phyloP scores from a whole-genome alignment of 2,888 invertebrate genomes.

The Leptinotarsa rubiginosa region DNA sequence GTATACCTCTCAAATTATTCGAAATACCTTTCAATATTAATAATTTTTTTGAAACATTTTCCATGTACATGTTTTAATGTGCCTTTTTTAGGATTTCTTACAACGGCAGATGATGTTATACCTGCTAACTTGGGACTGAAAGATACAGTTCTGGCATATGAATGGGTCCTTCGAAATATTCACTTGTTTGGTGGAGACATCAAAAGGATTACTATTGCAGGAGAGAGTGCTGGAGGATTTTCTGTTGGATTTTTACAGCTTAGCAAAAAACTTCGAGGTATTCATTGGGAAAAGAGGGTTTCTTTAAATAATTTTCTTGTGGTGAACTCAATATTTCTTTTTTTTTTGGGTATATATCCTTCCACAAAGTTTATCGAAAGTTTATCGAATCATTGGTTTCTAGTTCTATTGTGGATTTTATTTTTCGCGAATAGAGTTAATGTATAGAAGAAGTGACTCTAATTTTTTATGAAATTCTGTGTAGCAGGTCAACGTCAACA shows the following conservation, averaged over 20 bases:
- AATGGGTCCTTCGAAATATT: constrained; percentile 31
- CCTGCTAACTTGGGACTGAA: constrained; percentile 34
- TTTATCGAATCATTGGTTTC: no score
- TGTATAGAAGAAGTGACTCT: no score
- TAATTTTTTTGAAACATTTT: no score
- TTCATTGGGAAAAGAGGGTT: neutral
- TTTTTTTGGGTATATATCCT: no score
- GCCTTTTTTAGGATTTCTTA: neutral
- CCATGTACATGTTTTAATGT: no score
- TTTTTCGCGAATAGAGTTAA: no score
- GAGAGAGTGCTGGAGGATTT: constrained; percentile 33
- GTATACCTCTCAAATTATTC: no score
- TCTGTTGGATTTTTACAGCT: constrained; percentile 31
- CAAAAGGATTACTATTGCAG: constrained; percentile 29
- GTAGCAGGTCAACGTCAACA: no score
- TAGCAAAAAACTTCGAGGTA: constrained; percentile 26
- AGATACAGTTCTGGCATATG: constrained; percentile 27
- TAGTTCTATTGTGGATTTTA: neutral
- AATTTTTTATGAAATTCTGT: no score
- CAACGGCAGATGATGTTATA: neutral
- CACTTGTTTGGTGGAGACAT: constrained; percentile 32
- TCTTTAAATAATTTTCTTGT: neutral
- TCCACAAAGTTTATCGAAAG: neutral
- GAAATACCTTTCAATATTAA: no score
- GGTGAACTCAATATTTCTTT: no score